Evolutionary conservation across 2,888 invertebrate species (phyloP), one percentile per base, ranked within the genome.

Genomic region (Notodonta ziczac): DNA sequence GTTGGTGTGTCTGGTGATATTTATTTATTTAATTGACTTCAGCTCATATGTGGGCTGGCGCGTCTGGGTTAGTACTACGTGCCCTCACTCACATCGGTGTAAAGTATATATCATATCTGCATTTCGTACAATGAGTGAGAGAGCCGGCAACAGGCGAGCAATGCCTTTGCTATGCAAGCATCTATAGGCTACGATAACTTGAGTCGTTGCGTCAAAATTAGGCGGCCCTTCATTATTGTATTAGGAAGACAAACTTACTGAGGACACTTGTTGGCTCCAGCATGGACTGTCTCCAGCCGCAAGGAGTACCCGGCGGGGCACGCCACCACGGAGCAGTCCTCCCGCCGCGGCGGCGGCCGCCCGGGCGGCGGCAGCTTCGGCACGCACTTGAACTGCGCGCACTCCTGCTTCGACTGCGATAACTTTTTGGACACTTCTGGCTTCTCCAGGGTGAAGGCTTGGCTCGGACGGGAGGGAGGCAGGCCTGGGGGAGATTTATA

Each of bases 281-380:
- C 57, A 0, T 81, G 73, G 13, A 76, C 81, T 0, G 73, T 73
- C 46, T 95, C 95, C 64, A 94, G 76, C 57, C 90, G 92, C 1
- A 95, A 85, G 8, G 92, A 87, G 80, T 96, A 96, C 1, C 94
- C 94, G 0, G 92, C 85, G 0, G 96, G 96, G 73, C 97, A 97
- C 10, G 78, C 71, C 3, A 93, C 90, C 8, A 92, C 82, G 0
- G 94, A 90, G 74, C 95, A 95, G 0, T 74, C 68, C 1, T n/a
- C n/a, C n/a, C n/a, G n/a, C n/a, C 91, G 85, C 4, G 80, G 73
- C 0, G 79, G 74, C 0, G 90, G 88, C 12, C 72, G 69, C 56
- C 93, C 92, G 0, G 94, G 92, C 0, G 94, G 92, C 0, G 94
- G 94, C 61, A 94, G 88, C 9, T 77, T 76, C 0, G 94, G 93